phyloP scores from a whole-genome alignment of 1,140 invertebrate species.

The Drosophila virilis region DNA sequence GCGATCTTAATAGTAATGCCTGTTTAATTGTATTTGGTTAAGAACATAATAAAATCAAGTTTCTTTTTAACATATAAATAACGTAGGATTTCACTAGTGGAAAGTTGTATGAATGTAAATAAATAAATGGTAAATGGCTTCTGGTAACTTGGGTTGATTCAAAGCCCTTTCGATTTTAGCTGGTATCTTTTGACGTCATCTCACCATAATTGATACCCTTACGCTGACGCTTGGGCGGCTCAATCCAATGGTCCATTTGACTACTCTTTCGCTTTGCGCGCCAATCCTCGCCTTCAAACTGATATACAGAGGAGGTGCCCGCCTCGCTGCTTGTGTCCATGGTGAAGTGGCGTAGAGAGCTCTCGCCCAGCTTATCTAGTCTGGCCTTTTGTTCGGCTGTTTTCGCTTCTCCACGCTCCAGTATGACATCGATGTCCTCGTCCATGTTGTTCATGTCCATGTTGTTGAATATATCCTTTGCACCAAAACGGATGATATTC shows the following conservation, averaged over 20 bases:
- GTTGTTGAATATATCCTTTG: conserved; percentile 99
- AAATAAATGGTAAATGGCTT: too few species aligned
- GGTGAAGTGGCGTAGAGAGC: conserved; percentile 96
- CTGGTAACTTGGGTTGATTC: too few species aligned
- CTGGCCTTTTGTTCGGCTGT: conserved; percentile 97
- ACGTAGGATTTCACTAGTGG: too few species aligned
- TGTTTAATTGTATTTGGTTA: too few species aligned
- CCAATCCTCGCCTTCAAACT: conserved; percentile 97
- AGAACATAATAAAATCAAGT: too few species aligned
- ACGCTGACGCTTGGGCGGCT: conserved; percentile 98
- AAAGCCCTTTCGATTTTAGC: too few species aligned
- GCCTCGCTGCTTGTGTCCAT: conserved; percentile 93
- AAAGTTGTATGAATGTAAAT: too few species aligned
- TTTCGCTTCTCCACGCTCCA: conserved; percentile 95
- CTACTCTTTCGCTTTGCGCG: conserved; percentile 95
- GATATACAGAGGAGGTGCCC: conserved; percentile 91
- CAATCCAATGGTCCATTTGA: conserved; percentile 96
- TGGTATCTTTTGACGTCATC: too few species aligned
- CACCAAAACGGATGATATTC: conserved; percentile 99
- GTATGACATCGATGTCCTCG: conserved; percentile 98
- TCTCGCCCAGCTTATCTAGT: conserved; percentile 95
- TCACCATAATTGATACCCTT: conserved; percentile 86
- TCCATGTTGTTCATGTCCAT: conserved; percentile 99
- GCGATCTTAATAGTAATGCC: too few species aligned
- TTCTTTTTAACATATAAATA: too few species aligned